Evolutionary conservation across 1,140 invertebrate genomes (phyloP).

Genomic region (Heliconius himera): DNA sequence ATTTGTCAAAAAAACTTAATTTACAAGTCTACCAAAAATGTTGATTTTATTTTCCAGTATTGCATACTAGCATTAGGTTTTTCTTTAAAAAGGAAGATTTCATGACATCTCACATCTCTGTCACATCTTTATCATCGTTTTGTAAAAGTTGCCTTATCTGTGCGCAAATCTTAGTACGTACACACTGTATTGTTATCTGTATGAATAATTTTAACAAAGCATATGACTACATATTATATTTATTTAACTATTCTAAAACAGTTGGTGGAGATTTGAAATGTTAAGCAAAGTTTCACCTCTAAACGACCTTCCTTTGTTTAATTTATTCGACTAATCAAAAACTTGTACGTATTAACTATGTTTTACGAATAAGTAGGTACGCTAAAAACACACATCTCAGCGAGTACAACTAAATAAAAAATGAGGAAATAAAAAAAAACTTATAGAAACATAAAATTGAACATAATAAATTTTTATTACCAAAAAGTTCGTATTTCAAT

Average conservation of each 20-base stretch:
- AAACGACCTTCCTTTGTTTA: conserved; percentile 12
- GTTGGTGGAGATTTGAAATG: not conserved
- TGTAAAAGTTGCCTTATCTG: conserved; percentile 1
- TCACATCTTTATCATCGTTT: not conserved
- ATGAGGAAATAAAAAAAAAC: not conserved
- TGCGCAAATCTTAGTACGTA: not conserved
- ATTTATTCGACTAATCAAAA: conserved; percentile 14
- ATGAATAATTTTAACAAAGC: not conserved
- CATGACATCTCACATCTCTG: not conserved
- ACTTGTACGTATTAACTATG: conserved; percentile 4
- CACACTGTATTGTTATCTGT: not conserved
- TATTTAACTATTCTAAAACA: conserved; percentile 9
- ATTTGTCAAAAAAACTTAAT: no score
- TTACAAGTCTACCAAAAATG: no score
- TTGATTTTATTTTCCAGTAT: no score
- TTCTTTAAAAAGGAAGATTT: no score
- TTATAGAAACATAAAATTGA: conserved; percentile 5
- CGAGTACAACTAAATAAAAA: not conserved
- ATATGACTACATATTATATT: not conserved
- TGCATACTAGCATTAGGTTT: no score
- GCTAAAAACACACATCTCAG: not conserved
- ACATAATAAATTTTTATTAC: conserved; percentile 8
- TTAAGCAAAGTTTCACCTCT: conserved; percentile 4
- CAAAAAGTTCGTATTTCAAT: conserved; percentile 10
- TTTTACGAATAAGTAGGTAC: not conserved